Percentiles rank a stretch among this genome's conserved stretches.
These are phyloP conservation scores for Tragelaphus imberbis DNA, from an alignment of 2,113 vertebrate species.

Conservation along the genomic window DNA sequence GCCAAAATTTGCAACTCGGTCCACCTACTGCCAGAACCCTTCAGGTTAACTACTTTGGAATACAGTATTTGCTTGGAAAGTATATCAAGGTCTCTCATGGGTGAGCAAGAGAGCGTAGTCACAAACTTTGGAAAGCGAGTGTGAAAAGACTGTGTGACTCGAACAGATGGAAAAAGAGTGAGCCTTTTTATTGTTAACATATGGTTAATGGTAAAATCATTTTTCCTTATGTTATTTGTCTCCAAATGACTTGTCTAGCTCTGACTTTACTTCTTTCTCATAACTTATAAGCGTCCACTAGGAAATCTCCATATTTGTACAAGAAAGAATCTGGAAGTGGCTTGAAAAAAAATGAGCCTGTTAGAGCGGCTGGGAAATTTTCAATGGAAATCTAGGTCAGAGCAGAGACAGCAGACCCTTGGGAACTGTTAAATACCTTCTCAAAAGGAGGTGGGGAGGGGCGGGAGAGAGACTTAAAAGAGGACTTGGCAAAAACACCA, in stretches of 20 bases:
- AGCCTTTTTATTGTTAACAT: not conserved
- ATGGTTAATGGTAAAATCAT: not conserved
- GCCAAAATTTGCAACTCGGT: not conserved
- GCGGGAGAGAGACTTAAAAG: not conserved
- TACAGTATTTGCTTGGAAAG: not conserved
- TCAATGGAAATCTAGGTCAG: constrained; percentile 29
- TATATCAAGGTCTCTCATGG: not conserved
- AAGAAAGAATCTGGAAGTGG: not conserved
- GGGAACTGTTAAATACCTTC: constrained; percentile 24
- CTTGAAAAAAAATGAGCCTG: not conserved
- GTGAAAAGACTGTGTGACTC: not conserved
- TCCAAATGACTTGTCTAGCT: not conserved
- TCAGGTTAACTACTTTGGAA: not conserved
- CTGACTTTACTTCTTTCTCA: constrained; percentile 11
- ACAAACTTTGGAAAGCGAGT: not conserved
- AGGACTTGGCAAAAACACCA: not conserved
- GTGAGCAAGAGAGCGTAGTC: not conserved
- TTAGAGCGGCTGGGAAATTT: not conserved
- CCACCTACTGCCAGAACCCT: not conserved
- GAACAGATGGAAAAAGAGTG: not conserved
- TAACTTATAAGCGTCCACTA: not conserved
- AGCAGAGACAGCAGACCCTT: not conserved
- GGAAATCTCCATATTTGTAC: constrained; percentile 28
- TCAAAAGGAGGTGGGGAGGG: not conserved
- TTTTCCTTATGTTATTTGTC: not conserved